phyloP scores from a whole-genome alignment of 2,797 vertebrate species.

The Benthosema pterotum region DNA sequence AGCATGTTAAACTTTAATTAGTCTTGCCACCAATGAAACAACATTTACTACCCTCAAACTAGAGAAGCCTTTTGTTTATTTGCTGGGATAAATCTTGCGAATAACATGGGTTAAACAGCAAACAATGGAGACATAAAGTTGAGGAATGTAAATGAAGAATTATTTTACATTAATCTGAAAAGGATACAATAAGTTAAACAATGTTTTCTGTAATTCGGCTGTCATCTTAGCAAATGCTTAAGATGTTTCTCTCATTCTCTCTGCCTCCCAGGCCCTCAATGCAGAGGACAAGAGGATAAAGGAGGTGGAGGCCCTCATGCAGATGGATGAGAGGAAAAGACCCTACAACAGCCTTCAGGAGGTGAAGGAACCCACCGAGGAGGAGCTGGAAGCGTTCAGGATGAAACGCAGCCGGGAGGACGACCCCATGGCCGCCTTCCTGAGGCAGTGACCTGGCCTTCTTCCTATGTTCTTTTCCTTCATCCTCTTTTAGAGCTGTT shows the following conservation, averaged over 20 bases:
- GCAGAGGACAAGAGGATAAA: slow-evolving; percentile 93
- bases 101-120: too few species aligned
- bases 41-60: too few species aligned
- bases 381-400: slow-evolving; percentile 97
- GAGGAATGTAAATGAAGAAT: too few species aligned
- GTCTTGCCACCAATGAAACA: too few species aligned
- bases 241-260: slow-evolving; percentile 12
- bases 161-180: too few species aligned
- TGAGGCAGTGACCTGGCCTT: slow-evolving; percentile 80
- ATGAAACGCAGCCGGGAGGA: slow-evolving; percentile 93
- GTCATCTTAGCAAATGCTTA: too few species aligned
- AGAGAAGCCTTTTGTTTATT: too few species aligned
- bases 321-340: slow-evolving; percentile 94
- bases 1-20: too few species aligned
- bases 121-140: too few species aligned
- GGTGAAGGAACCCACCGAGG: slow-evolving; percentile 93
- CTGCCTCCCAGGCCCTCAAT: slow-evolving; percentile 84
- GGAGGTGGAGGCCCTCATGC: slow-evolving; percentile 89
- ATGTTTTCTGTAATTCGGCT: too few species aligned
- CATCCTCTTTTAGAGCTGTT: slow-evolving; percentile 34
- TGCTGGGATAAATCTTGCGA: too few species aligned
- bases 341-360: slow-evolving; percentile 90
- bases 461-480: neutral
- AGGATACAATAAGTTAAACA: too few species aligned
- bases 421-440: slow-evolving; percentile 96